Base-by-base conservation (phyloP, 2,797 vertebrate species). In the Propithecus perrieri region DNA sequence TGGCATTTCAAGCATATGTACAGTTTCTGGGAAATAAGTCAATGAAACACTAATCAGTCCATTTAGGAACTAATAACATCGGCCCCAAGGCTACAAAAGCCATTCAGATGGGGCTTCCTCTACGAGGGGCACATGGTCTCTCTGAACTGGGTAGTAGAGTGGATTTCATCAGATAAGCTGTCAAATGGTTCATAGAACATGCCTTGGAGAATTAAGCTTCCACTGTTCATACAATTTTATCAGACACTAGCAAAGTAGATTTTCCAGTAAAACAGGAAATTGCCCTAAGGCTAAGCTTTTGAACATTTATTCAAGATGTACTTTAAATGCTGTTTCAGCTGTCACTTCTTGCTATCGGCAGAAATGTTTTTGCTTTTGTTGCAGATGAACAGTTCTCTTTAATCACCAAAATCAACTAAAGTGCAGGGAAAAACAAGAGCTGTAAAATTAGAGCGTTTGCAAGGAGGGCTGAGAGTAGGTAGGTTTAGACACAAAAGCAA, bases 231-330 rank as follows among this genome's bases (percentile, higher is more conserved):
- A 97, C 95, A 95, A 96, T 98, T 98, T 98, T 98, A 97, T 98
- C 98, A 98, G 98, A 98, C 59, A 57, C 96, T 96, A 1, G 17
- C 97, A 97, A 98, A 98, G 97, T 95, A 93, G 97, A 97, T 98
- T 98, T 98, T 97, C 98, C 97, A 98, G 98, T 97, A 98, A 98
- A 98, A 98, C 57, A 91, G 97, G 98, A 98, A 98, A 96, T 96
- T 98, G 96, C 98, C 98, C 98, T 97, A 72, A 97, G 98, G 98
- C 93, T 94, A 98, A 69, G 93, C 71, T 98, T 98, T 97, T 98
- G 98, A 98, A 98, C 98, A 97, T 98, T 98, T 98, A 98, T 98
- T 98, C 98, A 98, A 98, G 98, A 98, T 96, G 96, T 97, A 94
- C 97, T 98, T 98, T 97, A 97, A 98, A 91, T 96, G 96, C 97